These are phyloP conservation scores for Anguilla anguilla DNA, from an alignment of 2,797 vertebrate species.

Conservation along the genomic window DNA sequence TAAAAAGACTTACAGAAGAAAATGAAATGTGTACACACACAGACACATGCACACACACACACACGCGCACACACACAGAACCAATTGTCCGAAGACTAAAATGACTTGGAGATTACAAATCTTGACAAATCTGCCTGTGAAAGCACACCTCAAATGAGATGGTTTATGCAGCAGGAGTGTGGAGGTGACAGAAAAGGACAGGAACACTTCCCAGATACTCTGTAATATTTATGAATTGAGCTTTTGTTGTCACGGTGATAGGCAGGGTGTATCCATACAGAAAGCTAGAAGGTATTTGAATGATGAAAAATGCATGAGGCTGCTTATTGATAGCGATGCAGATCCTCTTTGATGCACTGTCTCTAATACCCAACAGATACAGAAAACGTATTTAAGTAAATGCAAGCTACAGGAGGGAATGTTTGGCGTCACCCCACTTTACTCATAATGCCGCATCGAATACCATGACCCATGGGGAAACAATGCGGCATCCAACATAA, in stretches of 20 bases:
- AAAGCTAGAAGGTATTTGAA: conserved; percentile 60
- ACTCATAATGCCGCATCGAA: conserved; percentile 46
- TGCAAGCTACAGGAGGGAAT: conserved; percentile 42
- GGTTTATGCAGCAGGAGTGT: conserved; percentile 46
- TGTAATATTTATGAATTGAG: conserved; percentile 66
- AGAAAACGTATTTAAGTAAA: conserved; percentile 42
- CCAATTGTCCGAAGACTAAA: conserved; percentile 41
- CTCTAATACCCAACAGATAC: conserved; percentile 51
- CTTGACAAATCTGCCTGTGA: conserved; percentile 42
- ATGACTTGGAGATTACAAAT: conserved; percentile 49
- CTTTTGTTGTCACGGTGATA: conserved; percentile 64
- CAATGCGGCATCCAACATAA: not conserved
- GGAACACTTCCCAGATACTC: conserved; percentile 40
- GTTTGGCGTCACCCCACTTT: conserved; percentile 51
- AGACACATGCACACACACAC: conserved; percentile 26
- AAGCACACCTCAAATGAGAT: conserved; percentile 47
- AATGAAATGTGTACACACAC: not conserved
- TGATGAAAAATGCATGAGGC: conserved; percentile 69
- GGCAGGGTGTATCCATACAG: conserved; percentile 51
- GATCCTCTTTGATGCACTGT: conserved; percentile 64
- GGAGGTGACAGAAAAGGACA: conserved; percentile 28
- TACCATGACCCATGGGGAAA: conserved; percentile 33
- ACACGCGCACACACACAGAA: conserved; percentile 45
- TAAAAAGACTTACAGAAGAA: not conserved
- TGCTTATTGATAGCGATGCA: conserved; percentile 59